Evolutionary conservation across 1,140 invertebrate species (phyloP), one percentile per base, ranked within the genome.

Genomic region (Aphelenchoides besseyi): DNA sequence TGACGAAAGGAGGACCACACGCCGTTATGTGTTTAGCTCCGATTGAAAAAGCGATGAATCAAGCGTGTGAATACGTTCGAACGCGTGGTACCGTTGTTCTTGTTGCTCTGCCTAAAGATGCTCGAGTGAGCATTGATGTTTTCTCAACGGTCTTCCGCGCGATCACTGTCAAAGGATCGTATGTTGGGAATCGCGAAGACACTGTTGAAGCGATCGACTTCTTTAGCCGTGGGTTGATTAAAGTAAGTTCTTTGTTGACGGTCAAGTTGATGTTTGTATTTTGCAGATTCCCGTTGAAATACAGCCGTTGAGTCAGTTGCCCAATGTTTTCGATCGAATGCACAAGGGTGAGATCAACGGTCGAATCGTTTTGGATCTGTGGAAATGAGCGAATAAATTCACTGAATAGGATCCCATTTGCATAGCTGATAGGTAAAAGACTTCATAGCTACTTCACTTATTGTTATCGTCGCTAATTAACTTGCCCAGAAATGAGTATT

Each of bases 51-150:
- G 64, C 74, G 36, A 69, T 75, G 67, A 59, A 75, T 32, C 48
- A 69, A 29, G 71, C 74, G n/a, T 32, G 63, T 55, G 23, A 62
- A 32, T 75, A 75, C 37, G 66, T 66, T 30, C 69, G 71, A 70
- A 68, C 57, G 35, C 74, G 71, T 5, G 71, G 74, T 29, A 74
- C 66, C 3, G 55, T 73, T 32, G 71, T 73, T 18, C 35, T 75
- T 53, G 73, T 73, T 52, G 74, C 57, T n/a, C 57, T 74, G 30
- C 28, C 74, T 72, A 75, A 75, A 52, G 66, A 74, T 32, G 37
- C 55, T 0, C 28, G 28, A 3, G 12, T 70, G 9, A 32, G 33
- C 3, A 52, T 74, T 16, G 71, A 73, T 37, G 41, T 52, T 16
- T 63, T 73, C 9, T 29, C 5, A 2, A 33, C 36, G 8, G 55